Evolutionary conservation across 2,888 invertebrate genomes (phyloP).

Genomic region (Drosophila recens): DNA sequence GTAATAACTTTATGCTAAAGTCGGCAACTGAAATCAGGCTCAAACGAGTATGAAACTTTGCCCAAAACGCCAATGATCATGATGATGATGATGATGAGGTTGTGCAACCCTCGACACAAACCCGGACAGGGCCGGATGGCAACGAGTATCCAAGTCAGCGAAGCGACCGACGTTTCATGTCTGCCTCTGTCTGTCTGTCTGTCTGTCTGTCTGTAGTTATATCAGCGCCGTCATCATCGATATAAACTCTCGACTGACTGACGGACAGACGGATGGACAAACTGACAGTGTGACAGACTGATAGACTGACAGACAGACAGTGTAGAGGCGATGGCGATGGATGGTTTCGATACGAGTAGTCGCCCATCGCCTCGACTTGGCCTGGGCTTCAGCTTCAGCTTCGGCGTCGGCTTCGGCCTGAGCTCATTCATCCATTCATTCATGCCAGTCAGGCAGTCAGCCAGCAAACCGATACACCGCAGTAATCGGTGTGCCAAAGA

Average conservation of each 20-base stretch:
- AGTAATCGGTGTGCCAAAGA: slow-evolving; percentile 40
- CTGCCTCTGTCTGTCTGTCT: slow-evolving; percentile 62
- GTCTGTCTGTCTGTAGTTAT: slow-evolving; percentile 67
- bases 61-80: slow-evolving; percentile 61
- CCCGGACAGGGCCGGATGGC: slow-evolving; percentile 31
- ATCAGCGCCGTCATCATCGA: slow-evolving; percentile 80
- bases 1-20: slow-evolving; percentile 69
- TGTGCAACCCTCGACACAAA: slow-evolving; percentile 55
- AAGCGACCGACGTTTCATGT: slow-evolving; percentile 51
- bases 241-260: slow-evolving; percentile 70
- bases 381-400: slow-evolving; percentile 25
- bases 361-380: slow-evolving; percentile 48
- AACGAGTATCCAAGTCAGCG: slow-evolving; percentile 29
- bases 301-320: slow-evolving; percentile 31
- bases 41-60: slow-evolving; percentile 71
- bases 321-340: slow-evolving; percentile 36
- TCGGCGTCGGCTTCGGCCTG: slow-evolving; percentile 31
- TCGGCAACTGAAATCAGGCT: slow-evolving; percentile 62
- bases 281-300: slow-evolving; percentile 31
- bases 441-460: slow-evolving; percentile 57
- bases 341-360: slow-evolving; percentile 62
- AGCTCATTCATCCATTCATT: slow-evolving; percentile 80
- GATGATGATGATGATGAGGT: slow-evolving; percentile 26
- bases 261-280: slow-evolving; percentile 25
- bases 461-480: slow-evolving; percentile 67